Evolutionary conservation across 2,888 invertebrate species (phyloP).

Genomic region (Drosophila niveifrons): DNA sequence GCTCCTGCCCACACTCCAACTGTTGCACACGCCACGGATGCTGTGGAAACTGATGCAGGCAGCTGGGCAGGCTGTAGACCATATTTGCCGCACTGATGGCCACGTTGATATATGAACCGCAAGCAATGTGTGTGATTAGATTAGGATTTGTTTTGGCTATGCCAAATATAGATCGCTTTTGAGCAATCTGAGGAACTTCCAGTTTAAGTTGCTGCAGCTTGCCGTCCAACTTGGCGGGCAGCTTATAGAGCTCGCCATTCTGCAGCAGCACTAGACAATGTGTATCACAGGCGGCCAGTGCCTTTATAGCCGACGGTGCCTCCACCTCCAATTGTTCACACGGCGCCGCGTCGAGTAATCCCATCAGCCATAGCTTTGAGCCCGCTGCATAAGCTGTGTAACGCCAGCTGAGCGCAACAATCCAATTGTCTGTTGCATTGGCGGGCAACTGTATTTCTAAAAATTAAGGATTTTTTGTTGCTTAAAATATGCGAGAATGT

Average conservation of each 20-base stretch:
- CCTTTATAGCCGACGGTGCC: conserved; percentile 61
- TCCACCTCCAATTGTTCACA: conserved; percentile 52
- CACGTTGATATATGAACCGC: conserved; percentile 86
- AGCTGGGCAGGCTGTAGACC: conserved; percentile 88
- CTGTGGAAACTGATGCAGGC: conserved; percentile 86
- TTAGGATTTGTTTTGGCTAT: conserved; percentile 46
- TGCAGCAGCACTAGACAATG: conserved; percentile 79
- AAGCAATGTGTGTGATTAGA: conserved; percentile 85
- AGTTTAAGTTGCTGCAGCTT: conserved; percentile 64
- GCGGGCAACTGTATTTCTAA: conserved; percentile 51
- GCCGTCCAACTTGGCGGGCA: conserved; percentile 49
- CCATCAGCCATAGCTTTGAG: conserved; percentile 61
- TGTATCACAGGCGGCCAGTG: conserved; percentile 73
- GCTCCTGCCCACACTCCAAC: conserved; percentile 92
- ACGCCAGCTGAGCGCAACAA: conserved; percentile 76
- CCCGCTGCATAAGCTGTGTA: conserved; percentile 73
- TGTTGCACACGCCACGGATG: conserved; percentile 87
- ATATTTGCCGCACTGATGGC: conserved; percentile 86
- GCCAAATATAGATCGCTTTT: conserved; percentile 79
- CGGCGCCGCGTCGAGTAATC: conserved; percentile 63
- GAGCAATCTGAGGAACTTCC: conserved; percentile 48
- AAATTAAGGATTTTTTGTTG: conserved; percentile 29
- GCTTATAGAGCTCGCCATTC: conserved; percentile 78
- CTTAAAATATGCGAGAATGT: conserved; percentile 15
- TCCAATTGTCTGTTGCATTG: conserved; percentile 18